Evolutionary conservation across 2,113 vertebrate species (phyloP).

Genomic region (Otocyon megalotis): DNA sequence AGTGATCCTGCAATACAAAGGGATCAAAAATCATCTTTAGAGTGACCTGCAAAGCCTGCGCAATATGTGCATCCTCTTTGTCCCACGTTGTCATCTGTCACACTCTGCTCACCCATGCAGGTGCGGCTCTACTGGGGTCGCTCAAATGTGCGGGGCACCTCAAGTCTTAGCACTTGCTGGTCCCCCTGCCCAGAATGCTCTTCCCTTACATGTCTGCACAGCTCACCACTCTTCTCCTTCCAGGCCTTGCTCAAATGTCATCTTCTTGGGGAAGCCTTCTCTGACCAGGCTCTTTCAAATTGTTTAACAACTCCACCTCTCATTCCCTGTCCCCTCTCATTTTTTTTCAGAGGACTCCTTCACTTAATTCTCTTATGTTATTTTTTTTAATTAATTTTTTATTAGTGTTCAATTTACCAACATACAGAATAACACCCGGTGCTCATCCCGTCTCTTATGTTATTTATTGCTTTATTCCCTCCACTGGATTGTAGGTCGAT

Average conservation of each 20-base stretch:
- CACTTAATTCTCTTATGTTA: neutral
- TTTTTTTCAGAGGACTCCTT: neutral
- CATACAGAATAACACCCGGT: too few relatives aligned
- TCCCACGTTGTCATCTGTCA: neutral
- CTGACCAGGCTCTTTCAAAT: neutral
- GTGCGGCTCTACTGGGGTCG: neutral
- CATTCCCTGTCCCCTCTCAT: too few relatives aligned
- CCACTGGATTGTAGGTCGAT: neutral
- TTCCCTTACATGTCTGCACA: too few relatives aligned
- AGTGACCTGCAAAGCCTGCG: neutral
- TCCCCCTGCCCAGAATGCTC: neutral
- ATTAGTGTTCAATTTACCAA: too few relatives aligned
- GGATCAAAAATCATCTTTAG: neutral
- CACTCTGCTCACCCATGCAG: neutral
- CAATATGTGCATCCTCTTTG: accelerated
- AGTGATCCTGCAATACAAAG: neutral
- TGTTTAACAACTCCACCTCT: neutral
- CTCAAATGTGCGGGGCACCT: neutral
- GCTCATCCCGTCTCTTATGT: neutral
- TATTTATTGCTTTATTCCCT: neutral
- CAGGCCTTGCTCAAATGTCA: neutral
- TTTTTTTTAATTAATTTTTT: too few relatives aligned
- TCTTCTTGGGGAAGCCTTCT: neutral
- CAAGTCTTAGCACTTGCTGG: neutral
- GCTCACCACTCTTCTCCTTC: neutral